A percentile compares a stretch with the other conserved stretches of the same genome.
phyloP scores from a whole-genome alignment of 1,140 invertebrate species.

The Sminthurides bifidus region DNA sequence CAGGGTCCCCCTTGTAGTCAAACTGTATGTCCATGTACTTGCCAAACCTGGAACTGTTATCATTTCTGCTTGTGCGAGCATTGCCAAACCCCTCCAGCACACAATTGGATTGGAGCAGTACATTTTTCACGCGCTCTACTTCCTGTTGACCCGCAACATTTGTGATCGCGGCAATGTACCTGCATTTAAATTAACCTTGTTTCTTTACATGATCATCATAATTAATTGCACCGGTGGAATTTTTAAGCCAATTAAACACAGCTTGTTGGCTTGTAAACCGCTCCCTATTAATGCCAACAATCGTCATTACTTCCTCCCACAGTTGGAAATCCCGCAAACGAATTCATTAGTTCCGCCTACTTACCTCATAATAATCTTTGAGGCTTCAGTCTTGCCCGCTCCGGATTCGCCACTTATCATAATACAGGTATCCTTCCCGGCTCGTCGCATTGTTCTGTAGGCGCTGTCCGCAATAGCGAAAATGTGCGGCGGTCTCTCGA shows the following conservation, averaged over 20 bases:
- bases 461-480: conserved; percentile 85
- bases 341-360: background rate
- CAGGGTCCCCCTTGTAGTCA: conserved; percentile 93
- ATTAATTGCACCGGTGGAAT: too few species aligned
- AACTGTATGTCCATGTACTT: conserved; percentile 99
- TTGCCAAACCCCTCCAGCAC: conserved; percentile 95
- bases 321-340: too few species aligned
- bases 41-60: conserved; percentile 94
- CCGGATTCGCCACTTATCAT: conserved; percentile 94
- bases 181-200: background rate
- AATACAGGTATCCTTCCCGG: conserved; percentile 83
- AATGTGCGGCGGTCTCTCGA: conserved; percentile 87
- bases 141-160: conserved; percentile 82
- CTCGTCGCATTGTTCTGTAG: conserved; percentile 81
- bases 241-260: too few species aligned
- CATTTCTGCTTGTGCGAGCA: conserved; percentile 93
- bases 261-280: too few species aligned
- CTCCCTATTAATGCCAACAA: too few species aligned
- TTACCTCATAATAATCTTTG: conserved; percentile 85
- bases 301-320: too few species aligned
- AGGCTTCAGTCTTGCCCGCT: conserved; percentile 93
- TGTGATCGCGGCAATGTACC: conserved; percentile 94
- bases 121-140: conserved; percentile 95
- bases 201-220: too few species aligned
- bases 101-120: conserved; percentile 88